Percentiles rank a stretch among this genome's conserved stretches.
Conservation (phyloP, 2,888 invertebrate genomes). For the Pteria penguin region DNA sequence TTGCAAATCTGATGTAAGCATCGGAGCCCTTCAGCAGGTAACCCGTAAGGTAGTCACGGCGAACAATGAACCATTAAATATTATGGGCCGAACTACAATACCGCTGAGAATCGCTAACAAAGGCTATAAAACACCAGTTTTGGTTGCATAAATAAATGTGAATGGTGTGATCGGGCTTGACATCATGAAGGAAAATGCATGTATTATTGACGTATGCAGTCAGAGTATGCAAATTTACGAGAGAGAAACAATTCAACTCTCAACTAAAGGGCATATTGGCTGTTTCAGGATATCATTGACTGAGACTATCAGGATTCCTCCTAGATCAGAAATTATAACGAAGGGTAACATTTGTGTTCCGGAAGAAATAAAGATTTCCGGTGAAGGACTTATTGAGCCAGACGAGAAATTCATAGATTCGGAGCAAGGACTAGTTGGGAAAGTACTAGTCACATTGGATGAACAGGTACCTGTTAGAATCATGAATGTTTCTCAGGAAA, state of each 20-base stretch:
- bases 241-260: not conserved
- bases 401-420: not conserved
- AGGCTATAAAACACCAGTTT: not conserved
- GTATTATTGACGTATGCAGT: no score
- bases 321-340: not conserved
- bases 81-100: not conserved
- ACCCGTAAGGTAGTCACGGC: not conserved
- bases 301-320: slow-evolving; percentile 3
- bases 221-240: no score
- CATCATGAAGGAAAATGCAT: not conserved
- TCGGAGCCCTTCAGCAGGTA: not conserved
- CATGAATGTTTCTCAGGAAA: not conserved
- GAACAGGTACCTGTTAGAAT: not conserved
- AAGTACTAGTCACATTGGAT: not conserved
- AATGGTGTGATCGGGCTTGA: not conserved
- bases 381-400: not conserved
- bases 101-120: not conserved
- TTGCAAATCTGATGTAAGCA: no score
- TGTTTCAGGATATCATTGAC: slow-evolving; percentile 4
- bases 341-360: not conserved
- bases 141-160: not conserved
- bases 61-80: not conserved
- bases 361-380: not conserved
- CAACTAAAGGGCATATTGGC: not conserved
- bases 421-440: not conserved